These are phyloP conservation scores for Pterois miles DNA, from an alignment of 2,797 vertebrate species.

Conservation along the genomic window DNA sequence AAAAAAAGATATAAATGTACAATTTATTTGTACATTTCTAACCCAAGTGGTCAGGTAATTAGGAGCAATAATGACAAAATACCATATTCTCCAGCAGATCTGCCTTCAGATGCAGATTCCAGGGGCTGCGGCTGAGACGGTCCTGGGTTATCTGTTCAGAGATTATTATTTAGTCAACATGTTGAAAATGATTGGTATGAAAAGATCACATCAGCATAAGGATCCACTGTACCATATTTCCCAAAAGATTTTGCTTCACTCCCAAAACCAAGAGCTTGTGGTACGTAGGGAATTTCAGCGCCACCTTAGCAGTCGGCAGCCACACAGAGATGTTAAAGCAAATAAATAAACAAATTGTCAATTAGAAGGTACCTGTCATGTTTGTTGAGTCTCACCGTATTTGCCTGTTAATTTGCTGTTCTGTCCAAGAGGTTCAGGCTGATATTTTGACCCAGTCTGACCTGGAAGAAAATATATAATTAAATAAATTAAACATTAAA, in stretches of 20 bases:
- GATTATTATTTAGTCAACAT: not conserved
- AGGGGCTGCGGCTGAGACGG: constrained; percentile 58
- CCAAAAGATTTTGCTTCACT: constrained; percentile 44
- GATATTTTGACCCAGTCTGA: constrained; percentile 58
- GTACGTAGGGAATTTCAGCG: constrained; percentile 32
- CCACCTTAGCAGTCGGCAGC: constrained; percentile 39
- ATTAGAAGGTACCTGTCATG: not conserved
- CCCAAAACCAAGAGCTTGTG: constrained; percentile 47
- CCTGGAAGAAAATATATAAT: constrained; percentile 45
- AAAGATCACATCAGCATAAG: not conserved
- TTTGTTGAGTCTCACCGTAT: constrained; percentile 54
- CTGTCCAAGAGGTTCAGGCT: constrained; percentile 56
- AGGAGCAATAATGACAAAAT: not conserved
- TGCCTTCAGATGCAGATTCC: constrained; percentile 60
- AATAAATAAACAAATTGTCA: not conserved
- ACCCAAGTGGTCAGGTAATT: not conserved
- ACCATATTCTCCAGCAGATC: constrained; percentile 42
- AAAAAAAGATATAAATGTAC: not conserved
- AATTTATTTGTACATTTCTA: not conserved
- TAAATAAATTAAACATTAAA: not conserved
- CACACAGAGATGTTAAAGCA: constrained; percentile 2
- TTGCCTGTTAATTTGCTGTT: constrained; percentile 46
- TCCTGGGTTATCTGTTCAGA: constrained; percentile 46
- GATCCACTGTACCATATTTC: constrained; percentile 59
- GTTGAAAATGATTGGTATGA: not conserved